Evolutionary conservation across 2,113 vertebrate genomes (phyloP).

Genomic region (Gymnobelideus leadbeateri): DNA sequence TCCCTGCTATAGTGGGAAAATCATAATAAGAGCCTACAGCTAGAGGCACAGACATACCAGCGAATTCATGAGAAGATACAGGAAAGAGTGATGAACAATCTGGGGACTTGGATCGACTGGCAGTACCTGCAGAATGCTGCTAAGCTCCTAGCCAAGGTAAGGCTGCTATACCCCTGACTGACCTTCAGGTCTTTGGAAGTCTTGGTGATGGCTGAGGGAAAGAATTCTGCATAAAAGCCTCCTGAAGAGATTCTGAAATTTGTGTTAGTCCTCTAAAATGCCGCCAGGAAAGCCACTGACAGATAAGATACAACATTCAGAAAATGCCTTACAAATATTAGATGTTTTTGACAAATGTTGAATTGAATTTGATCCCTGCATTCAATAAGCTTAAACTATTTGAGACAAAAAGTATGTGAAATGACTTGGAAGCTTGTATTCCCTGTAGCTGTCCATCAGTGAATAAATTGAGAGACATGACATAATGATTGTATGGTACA

Average conservation of each 20-base stretch:
- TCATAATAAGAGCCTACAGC: slow-evolving; percentile 98
- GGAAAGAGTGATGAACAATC: slow-evolving; percentile 99
- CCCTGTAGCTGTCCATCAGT: not conserved
- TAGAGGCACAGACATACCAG: slow-evolving; percentile 99
- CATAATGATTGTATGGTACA: not conserved
- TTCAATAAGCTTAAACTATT: not conserved
- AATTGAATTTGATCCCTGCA: not conserved
- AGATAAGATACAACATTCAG: not conserved
- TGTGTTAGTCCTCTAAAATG: not conserved
- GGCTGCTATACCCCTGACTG: not conserved
- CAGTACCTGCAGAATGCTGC: slow-evolving; percentile 99
- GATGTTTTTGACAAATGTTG: not conserved
- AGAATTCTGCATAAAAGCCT: not conserved
- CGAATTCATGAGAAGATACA: slow-evolving; percentile 99
- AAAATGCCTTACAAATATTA: not conserved
- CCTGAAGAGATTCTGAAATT: not conserved
- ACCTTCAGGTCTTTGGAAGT: not conserved
- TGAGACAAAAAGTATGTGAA: not conserved
- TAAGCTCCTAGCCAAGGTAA: slow-evolving; percentile 97
- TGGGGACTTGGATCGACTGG: slow-evolving; percentile 99
- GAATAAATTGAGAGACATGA: not conserved
- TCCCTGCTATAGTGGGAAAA: slow-evolving; percentile 94
- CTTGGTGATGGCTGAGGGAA: not conserved
- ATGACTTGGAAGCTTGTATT: not conserved
- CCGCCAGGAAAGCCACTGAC: not conserved